Evolutionary conservation across 2,888 invertebrate species (phyloP).

Genomic region (Scaptomyza caliginosa): DNA sequence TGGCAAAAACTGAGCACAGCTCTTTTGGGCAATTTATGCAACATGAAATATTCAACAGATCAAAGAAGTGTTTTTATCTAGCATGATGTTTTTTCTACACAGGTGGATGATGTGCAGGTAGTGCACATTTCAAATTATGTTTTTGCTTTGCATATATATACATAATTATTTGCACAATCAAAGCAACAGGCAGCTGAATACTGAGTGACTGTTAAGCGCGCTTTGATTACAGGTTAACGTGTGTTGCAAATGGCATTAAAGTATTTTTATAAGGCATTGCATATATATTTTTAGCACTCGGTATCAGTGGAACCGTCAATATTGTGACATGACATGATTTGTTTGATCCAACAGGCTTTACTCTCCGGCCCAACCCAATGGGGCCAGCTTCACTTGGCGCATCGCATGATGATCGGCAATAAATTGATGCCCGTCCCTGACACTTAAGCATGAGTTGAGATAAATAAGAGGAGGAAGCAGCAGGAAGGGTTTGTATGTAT

Average conservation of each 20-base stretch:
- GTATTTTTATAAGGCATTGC: neutral
- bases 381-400: slow-evolving; percentile 26
- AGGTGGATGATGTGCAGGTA: slow-evolving; percentile 6
- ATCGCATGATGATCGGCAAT: slow-evolving; percentile 78
- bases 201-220: slow-evolving; percentile 11
- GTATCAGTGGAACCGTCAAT: slow-evolving; percentile 64
- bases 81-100: neutral
- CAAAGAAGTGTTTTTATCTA: slow-evolving; percentile 17
- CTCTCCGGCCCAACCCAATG: slow-evolving; percentile 24
- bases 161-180: slow-evolving; percentile 11
- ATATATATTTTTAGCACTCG: slow-evolving; percentile 51
- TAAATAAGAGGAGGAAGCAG: neutral
- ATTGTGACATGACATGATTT: slow-evolving; percentile 75
- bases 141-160: slow-evolving; percentile 24
- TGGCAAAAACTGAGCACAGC: neutral
- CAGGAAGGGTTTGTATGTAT: neutral
- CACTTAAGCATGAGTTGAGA: slow-evolving; percentile 10
- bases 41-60: slow-evolving; percentile 78
- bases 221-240: slow-evolving; percentile 47
- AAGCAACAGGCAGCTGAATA: slow-evolving; percentile 26
- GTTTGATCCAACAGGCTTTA: slow-evolving; percentile 43
- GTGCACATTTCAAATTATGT: slow-evolving; percentile 28
- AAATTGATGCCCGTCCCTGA: slow-evolving; percentile 61
- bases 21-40: slow-evolving; percentile 60
- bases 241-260: slow-evolving; percentile 8